Percentiles rank a stretch among this genome's conserved stretches.
Conservation (phyloP, 2,797 vertebrate species). For the Sebastes aleutianus region DNA sequence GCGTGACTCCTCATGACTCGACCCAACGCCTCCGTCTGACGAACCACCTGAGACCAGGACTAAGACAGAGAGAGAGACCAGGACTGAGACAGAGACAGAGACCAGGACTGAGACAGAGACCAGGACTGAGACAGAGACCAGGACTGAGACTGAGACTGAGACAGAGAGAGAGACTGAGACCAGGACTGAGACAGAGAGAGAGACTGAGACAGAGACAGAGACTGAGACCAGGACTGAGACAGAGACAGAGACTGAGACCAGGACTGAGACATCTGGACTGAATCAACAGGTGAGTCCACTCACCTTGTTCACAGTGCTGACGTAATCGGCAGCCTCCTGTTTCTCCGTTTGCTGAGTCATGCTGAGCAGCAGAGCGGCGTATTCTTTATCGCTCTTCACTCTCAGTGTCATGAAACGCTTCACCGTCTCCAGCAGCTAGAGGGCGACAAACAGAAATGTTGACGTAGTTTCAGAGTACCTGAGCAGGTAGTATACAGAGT, state of each 20-base stretch:
- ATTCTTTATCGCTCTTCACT: slow-evolving; percentile 98
- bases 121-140: neutral
- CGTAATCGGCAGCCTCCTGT: slow-evolving; percentile 89
- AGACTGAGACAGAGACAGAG: neutral
- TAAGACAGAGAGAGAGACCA: slow-evolving; percentile 46
- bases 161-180: too few species aligned
- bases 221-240: neutral
- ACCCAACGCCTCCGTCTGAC: slow-evolving; percentile 94
- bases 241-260: neutral
- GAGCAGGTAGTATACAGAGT: too few species aligned
- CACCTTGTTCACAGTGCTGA: slow-evolving; percentile 96
- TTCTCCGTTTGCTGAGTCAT: slow-evolving; percentile 96
- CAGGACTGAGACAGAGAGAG: neutral
- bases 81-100: neutral
- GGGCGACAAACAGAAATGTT: neutral
- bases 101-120: neutral
- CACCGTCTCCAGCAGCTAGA: slow-evolving; percentile 89
- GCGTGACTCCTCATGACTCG: slow-evolving; percentile 83
- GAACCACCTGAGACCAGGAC: slow-evolving; percentile 94
- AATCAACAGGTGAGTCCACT: slow-evolving; percentile 9
- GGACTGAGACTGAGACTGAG: neutral
- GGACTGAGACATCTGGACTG: neutral
- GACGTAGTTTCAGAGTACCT: too few species aligned
- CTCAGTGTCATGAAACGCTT: slow-evolving; percentile 96
- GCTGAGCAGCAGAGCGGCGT: slow-evolving; percentile 92